Evolutionary conservation across 2,797 vertebrate species (phyloP).

Genomic region (Sebastes aleutianus): DNA sequence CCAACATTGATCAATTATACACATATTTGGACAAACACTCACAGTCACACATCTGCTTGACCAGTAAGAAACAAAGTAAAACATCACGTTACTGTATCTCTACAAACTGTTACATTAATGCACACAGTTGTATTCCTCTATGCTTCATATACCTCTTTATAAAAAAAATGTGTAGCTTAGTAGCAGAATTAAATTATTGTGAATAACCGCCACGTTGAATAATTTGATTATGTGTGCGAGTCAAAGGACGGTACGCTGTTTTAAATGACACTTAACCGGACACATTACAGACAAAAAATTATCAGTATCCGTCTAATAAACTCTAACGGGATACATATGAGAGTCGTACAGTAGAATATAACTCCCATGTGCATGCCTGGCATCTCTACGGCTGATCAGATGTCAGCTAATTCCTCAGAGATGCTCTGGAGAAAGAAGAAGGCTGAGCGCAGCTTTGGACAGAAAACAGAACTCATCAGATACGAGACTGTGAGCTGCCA

Average conservation of each 20-base stretch:
- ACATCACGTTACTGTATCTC: background rate
- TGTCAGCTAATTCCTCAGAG: conserved; percentile 58
- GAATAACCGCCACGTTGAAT: conserved; percentile 7
- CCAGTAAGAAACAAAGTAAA: background rate
- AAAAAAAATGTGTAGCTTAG: background rate
- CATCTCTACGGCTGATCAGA: conserved; percentile 44
- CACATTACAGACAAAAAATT: background rate
- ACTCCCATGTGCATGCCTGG: conserved; percentile 28
- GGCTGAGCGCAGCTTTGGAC: conserved; percentile 24
- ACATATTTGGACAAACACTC: conserved; percentile 4
- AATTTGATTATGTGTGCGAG: background rate
- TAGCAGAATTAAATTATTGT: conserved; percentile 9
- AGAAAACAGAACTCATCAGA: conserved; percentile 18
- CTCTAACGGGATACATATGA: conserved; percentile 1
- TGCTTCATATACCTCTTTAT: background rate
- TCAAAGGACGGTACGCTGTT: background rate
- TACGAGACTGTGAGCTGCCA: conserved; percentile 16
- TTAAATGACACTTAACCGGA: conserved; percentile 19
- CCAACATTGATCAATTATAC: conserved; percentile 12
- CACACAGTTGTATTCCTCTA: background rate
- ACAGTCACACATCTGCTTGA: conserved; percentile 17
- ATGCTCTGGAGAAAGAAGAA: conserved; percentile 46
- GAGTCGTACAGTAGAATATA: background rate
- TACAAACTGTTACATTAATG: background rate
- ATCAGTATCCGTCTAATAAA: conserved; percentile 29